These are phyloP conservation scores for Psephotus haematonotus DNA, from an alignment of 2,113 vertebrate species.

Conservation along the genomic window DNA sequence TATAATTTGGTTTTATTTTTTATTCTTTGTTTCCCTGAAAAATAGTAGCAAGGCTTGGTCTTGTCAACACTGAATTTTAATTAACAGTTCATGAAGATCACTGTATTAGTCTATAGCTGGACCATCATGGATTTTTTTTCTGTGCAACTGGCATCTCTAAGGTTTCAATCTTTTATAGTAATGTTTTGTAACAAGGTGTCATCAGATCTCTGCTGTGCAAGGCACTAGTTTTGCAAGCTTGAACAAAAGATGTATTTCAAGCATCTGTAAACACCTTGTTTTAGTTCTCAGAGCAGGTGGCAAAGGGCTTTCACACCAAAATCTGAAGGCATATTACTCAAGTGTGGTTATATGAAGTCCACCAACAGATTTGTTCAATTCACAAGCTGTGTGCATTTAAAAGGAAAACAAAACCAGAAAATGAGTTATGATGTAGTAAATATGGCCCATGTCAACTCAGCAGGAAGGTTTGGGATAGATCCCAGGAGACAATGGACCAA, in stretches of 20 bases:
- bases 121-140: not conserved
- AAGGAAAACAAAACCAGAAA: not conserved
- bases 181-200: not conserved
- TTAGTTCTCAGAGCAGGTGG: not conserved
- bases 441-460: not conserved
- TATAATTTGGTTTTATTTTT: slow-evolving; percentile 49
- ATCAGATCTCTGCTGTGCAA: not conserved
- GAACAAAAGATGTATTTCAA: not conserved
- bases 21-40: slow-evolving; percentile 66
- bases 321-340: not conserved
- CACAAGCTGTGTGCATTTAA: not conserved
- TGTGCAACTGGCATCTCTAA: not conserved
- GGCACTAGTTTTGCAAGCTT: not conserved
- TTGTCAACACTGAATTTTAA: slow-evolving; percentile 36
- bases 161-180: not conserved
- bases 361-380: not conserved
- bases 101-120: slow-evolving; percentile 18
- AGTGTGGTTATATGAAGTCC: not conserved
- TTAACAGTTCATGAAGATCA: slow-evolving; percentile 25
- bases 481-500: not conserved
- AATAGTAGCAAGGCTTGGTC: slow-evolving; percentile 9
- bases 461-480: not conserved
- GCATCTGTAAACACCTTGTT: not conserved
- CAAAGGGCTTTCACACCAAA: not conserved
- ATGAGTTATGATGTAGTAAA: not conserved